Conservation (phyloP, 2,888 invertebrate species). For the Baronia brevicornis region DNA sequence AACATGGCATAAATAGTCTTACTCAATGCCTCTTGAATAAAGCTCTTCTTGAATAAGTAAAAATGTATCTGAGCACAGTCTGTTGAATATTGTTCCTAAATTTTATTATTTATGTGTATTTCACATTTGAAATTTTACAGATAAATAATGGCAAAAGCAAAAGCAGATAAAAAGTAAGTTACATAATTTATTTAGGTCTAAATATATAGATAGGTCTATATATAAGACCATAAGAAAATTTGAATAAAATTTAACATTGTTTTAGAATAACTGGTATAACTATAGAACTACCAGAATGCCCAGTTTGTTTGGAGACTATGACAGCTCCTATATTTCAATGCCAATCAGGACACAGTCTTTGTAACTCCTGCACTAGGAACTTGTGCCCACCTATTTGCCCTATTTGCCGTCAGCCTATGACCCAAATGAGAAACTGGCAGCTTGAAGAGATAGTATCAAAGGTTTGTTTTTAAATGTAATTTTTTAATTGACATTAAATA, state of each 20-base stretch:
- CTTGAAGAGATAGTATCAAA: constrained; percentile 53
- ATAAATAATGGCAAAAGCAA: constrained; percentile 22
- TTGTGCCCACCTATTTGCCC: constrained; percentile 52
- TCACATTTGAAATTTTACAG: neutral
- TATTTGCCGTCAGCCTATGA: constrained; percentile 58
- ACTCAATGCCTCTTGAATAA: no score
- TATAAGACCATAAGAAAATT: constrained; percentile 1
- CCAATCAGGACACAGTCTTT: constrained; percentile 60
- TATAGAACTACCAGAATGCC: constrained; percentile 56
- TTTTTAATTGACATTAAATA: constrained; percentile 1
- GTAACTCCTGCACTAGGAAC: constrained; percentile 43
- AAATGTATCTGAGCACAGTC: no score
- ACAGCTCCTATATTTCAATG: constrained; percentile 58
- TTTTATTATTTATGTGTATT: no score
- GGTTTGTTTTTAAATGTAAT: constrained; percentile 26
- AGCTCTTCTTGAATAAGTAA: no score
- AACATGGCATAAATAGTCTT: no score
- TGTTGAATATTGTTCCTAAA: no score
- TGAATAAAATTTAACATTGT: no score
- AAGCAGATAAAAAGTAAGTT: constrained; percentile 24
- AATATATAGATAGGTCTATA: neutral
- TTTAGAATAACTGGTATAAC: constrained; percentile 16
- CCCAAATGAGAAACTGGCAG: constrained; percentile 62
- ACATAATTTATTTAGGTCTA: neutral
- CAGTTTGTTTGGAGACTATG: constrained; percentile 57